Evolutionary conservation across 2,797 vertebrate genomes (phyloP).

Genomic region (Girardinus metallicus): DNA sequence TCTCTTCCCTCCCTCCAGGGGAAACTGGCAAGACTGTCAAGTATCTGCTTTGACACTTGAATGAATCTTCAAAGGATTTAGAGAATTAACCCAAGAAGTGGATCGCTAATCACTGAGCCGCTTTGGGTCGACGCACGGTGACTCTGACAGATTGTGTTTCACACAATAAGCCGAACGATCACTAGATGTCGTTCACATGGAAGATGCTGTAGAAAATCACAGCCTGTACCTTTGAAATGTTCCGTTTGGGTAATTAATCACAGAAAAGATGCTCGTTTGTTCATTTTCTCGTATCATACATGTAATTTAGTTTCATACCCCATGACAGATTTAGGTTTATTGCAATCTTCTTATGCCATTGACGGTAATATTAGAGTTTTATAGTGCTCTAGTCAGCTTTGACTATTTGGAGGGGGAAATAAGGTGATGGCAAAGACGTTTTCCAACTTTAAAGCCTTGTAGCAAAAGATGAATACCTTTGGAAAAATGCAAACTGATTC

Average conservation of each 20-base stretch:
- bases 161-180: background rate
- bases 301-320: background rate
- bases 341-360: background rate
- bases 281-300: too few relatives aligned
- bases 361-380: background rate
- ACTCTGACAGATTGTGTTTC: background rate
- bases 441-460: background rate
- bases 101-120: background rate
- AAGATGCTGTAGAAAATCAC: background rate
- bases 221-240: background rate
- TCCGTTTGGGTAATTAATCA: background rate
- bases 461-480: background rate
- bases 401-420: background rate
- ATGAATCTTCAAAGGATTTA: background rate
- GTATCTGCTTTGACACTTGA: background rate
- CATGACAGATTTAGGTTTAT: background rate
- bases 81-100: background rate
- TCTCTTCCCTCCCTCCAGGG: background rate
- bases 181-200: background rate
- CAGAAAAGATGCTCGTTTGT: background rate
- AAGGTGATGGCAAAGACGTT: background rate
- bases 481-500: background rate
- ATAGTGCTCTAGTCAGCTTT: background rate
- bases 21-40: background rate
- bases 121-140: background rate